phyloP scores from a whole-genome alignment of 2,888 invertebrate genomes.

The Meiosimyza decipiens region DNA sequence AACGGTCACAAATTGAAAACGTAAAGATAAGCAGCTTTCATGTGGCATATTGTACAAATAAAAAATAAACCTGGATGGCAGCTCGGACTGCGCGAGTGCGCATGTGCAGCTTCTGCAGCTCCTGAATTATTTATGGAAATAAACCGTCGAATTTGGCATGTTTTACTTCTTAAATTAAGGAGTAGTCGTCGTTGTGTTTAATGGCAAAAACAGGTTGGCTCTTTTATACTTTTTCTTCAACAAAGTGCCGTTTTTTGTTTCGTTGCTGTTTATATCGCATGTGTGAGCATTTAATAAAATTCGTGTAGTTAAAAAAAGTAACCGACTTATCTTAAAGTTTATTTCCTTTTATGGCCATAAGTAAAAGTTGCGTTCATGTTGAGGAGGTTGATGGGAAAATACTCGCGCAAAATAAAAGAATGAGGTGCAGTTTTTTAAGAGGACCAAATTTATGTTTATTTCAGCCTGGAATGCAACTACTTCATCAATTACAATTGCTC shows the following conservation, averaged over 20 bases:
- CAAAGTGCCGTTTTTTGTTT: background rate
- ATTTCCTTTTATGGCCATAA: slow-evolving; percentile 8
- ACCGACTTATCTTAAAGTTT: slow-evolving; percentile 2
- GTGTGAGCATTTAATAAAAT: background rate
- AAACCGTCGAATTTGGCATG: slow-evolving; percentile 3
- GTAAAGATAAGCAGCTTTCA: too few species aligned
- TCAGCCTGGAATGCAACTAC: too few species aligned
- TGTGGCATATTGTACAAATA: background rate
- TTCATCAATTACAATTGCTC: background rate
- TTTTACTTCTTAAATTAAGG: background rate
- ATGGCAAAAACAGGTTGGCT: background rate
- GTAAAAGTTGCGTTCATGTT: background rate
- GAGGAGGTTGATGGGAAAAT: background rate
- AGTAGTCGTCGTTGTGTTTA: background rate
- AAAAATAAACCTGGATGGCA: background rate
- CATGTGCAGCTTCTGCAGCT: slow-evolving; percentile 19
- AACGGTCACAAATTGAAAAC: background rate
- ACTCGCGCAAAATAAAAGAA: too few species aligned
- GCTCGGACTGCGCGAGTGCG: background rate
- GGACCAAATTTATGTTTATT: too few species aligned
- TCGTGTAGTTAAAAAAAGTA: background rate
- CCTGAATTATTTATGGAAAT: slow-evolving; percentile 23
- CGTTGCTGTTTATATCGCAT: background rate
- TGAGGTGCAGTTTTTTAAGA: too few species aligned
- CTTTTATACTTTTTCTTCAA: background rate